Conservation (phyloP, 2,888 invertebrate genomes). For the Melipona beecheii region DNA sequence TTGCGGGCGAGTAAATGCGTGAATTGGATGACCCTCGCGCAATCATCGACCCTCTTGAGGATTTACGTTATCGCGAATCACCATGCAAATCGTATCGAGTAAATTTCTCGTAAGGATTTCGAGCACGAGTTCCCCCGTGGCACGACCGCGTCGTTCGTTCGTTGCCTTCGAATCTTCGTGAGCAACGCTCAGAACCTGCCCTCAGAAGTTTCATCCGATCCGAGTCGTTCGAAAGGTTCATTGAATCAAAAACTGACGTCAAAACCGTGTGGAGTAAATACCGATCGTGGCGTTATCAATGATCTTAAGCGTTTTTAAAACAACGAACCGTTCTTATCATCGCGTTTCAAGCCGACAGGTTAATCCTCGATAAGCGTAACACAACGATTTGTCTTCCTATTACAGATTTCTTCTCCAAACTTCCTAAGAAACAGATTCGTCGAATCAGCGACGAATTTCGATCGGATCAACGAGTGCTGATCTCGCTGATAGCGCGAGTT, state of each 20-base stretch:
- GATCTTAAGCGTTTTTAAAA: conserved; percentile 7
- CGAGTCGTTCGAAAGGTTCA: neutral
- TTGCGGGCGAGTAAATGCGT: conserved; percentile 48
- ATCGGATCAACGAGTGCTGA: neutral
- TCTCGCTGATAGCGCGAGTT: neutral
- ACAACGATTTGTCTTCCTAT: neutral
- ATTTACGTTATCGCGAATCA: conserved; percentile 29
- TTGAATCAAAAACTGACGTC: neutral
- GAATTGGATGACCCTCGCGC: conserved; percentile 55
- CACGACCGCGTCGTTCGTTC: too few species aligned
- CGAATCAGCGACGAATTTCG: neutral
- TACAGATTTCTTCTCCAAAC: neutral
- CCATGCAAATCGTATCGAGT: neutral
- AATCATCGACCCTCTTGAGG: conserved; percentile 61
- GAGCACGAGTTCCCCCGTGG: neutral
- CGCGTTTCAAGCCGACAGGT: conserved; percentile 1
- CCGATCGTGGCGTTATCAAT: conserved; percentile 1
- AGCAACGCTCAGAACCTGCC: neutral
- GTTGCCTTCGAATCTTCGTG: too few species aligned
- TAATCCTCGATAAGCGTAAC: conserved; percentile 9
- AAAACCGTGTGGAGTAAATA: conserved; percentile 4
- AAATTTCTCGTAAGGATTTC: conserved; percentile 11
- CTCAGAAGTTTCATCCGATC: neutral
- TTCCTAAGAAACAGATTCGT: neutral
- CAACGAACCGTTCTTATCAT: neutral